Conservation (phyloP, 2,888 invertebrate species). For the Latheticus oryzae region DNA sequence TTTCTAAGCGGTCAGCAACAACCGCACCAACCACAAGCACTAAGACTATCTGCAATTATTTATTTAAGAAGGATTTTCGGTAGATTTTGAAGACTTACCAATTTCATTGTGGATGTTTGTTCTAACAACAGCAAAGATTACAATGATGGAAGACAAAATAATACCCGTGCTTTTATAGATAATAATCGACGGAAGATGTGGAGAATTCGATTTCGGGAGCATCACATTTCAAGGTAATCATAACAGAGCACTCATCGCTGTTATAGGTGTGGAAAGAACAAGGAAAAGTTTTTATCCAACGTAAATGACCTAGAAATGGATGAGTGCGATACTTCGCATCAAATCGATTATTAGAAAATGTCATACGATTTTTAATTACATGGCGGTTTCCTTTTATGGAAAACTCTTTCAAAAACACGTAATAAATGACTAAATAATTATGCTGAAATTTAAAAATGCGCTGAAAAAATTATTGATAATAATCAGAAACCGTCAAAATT, state of each 20-base stretch:
- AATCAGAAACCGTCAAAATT: not conserved
- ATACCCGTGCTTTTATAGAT: conserved; percentile 26
- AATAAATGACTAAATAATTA: conserved; percentile 18
- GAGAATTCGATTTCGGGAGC: conserved; percentile 24
- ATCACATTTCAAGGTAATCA: conserved; percentile 27
- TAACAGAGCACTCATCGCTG: conserved; percentile 22
- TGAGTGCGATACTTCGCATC: conserved; percentile 10
- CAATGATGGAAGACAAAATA: conserved; percentile 6
- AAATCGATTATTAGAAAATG: conserved; percentile 22
- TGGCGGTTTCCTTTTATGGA: conserved; percentile 17
- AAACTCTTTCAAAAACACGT: no score
- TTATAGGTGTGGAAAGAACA: conserved; percentile 21
- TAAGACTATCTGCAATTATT: conserved; percentile 15
- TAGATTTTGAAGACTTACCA: conserved; percentile 11
- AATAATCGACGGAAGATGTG: conserved; percentile 15
- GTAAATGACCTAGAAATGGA: conserved; percentile 31
- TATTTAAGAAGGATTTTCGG: conserved; percentile 2
- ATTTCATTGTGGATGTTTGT: conserved; percentile 13
- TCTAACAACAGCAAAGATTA: not conserved
- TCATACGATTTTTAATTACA: conserved; percentile 16
- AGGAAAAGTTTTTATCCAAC: conserved; percentile 24
- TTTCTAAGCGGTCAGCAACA: conserved; percentile 69
- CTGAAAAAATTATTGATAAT: not conserved
- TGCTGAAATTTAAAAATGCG: not conserved
- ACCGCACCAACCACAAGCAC: conserved; percentile 55